Evolutionary conservation across 2,113 vertebrate genomes (phyloP).

Genomic region (Brachyhypopomus occidentalis): DNA sequence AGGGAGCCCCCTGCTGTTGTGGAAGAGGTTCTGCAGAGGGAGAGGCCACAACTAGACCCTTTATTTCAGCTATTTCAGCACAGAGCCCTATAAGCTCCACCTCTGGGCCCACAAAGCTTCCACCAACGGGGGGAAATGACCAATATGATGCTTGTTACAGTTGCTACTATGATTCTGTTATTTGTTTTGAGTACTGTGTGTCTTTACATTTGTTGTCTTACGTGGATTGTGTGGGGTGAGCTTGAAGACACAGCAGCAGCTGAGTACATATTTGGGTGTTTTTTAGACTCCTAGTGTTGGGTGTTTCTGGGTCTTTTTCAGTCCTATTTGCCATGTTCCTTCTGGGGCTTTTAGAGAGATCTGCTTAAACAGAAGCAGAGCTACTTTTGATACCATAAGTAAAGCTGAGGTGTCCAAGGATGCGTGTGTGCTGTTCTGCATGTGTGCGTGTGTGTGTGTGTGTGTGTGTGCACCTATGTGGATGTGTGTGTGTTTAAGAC

Average conservation of each 20-base stretch:
- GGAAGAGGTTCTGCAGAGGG: slow-evolving; percentile 28
- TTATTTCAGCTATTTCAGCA: slow-evolving; percentile 32
- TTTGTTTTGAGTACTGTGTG: slow-evolving; percentile 58
- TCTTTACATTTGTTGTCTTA: slow-evolving; percentile 60
- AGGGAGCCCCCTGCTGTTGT: slow-evolving; percentile 5
- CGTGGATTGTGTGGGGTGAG: not conserved
- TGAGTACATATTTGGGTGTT: slow-evolving; percentile 14
- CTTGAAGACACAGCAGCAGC: slow-evolving; percentile 21
- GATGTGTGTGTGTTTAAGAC: slow-evolving; percentile 35
- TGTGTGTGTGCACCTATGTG: slow-evolving; percentile 12
- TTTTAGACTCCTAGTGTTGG: not conserved
- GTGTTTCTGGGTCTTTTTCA: slow-evolving; percentile 19
- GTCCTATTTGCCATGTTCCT: slow-evolving; percentile 20
- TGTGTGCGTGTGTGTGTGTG: not conserved
- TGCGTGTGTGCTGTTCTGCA: slow-evolving; percentile 3
- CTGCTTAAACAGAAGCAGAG: slow-evolving; percentile 24
- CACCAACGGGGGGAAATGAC: slow-evolving; percentile 56
- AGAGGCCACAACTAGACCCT: slow-evolving; percentile 25
- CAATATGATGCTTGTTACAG: slow-evolving; percentile 26
- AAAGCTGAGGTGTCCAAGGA: slow-evolving; percentile 39
- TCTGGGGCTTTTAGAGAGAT: slow-evolving; percentile 45
- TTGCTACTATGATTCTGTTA: slow-evolving; percentile 37
- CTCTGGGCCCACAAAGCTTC: slow-evolving; percentile 69
- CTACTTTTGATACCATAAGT: slow-evolving; percentile 55
- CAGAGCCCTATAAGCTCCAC: slow-evolving; percentile 29